Conservation (phyloP, 1,140 invertebrate species). For the Drosophila teissieri region DNA sequence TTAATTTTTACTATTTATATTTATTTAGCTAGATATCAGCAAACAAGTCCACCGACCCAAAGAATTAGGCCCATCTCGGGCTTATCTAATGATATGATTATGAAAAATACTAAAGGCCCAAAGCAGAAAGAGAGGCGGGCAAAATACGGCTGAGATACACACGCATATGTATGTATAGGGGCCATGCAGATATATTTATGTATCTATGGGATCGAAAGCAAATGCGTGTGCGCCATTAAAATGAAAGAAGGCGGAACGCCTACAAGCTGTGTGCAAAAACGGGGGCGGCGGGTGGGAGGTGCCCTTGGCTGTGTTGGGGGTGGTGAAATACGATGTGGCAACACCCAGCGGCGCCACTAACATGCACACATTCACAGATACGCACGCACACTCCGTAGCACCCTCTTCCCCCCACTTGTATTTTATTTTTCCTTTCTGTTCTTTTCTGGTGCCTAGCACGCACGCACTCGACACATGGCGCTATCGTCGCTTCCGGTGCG, state of each 20-base stretch:
- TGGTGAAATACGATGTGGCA: conserved; percentile 83
- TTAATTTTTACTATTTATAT: conserved; percentile 34
- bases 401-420: conserved; percentile 4
- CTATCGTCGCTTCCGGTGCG: conserved; percentile 80
- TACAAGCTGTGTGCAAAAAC: conserved; percentile 58
- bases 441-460: conserved; percentile 59
- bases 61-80: conserved; percentile 60
- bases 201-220: conserved; percentile 77
- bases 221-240: conserved; percentile 81
- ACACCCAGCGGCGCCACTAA: conserved; percentile 75
- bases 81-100: conserved; percentile 78
- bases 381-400: conserved; percentile 8
- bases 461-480: conserved; percentile 82
- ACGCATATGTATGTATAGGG: conserved; percentile 3
- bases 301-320: conserved; percentile 48
- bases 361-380: conserved; percentile 42
- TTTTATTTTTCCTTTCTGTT: conserved; percentile 18
- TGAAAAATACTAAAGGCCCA: conserved; percentile 66
- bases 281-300: conserved; percentile 11
- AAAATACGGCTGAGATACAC: conserved; percentile 59
- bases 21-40: conserved; percentile 67
- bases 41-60: conserved; percentile 51
- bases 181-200: conserved; percentile 45
- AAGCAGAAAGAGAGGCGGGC: conserved; percentile 27
- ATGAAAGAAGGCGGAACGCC: conserved; percentile 79